Evolutionary conservation across 1,140 invertebrate species (phyloP).

Genomic region (Rhagoletis pomonella): DNA sequence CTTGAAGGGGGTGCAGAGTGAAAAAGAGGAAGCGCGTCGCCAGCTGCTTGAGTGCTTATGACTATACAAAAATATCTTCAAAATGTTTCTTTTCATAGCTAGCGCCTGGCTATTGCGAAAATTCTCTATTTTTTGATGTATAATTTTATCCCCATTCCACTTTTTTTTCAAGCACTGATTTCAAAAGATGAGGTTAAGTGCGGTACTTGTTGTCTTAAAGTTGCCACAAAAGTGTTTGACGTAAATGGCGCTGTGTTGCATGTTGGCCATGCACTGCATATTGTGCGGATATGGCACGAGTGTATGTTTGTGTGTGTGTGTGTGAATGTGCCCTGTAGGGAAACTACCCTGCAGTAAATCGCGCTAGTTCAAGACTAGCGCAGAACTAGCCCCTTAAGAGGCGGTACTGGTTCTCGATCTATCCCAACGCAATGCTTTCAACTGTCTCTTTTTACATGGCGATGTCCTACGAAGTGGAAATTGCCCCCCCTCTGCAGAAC

Average conservation of each 20-base stretch:
- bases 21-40: neutral
- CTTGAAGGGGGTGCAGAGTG: neutral
- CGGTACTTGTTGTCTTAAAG: conserved; percentile 53
- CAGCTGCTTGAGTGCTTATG: neutral
- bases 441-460: too few species aligned
- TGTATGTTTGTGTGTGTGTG: neutral
- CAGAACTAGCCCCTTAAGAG: too few species aligned
- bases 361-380: too few species aligned
- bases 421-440: too few species aligned
- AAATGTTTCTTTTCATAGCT: conserved; percentile 28
- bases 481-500: too few species aligned
- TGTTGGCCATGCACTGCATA: neutral
- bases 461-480: too few species aligned
- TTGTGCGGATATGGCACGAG: neutral
- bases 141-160: conserved; percentile 20
- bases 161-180: conserved; percentile 33
- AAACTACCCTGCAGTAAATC: too few species aligned
- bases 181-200: conserved; percentile 53
- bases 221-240: conserved; percentile 53
- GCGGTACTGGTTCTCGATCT: too few species aligned
- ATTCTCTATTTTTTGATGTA: neutral
- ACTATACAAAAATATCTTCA: conserved; percentile 29
- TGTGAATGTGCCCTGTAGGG: neutral
- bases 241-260: conserved; percentile 30
- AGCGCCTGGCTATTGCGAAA: neutral